These are phyloP conservation scores for Otolemur crassicaudatus DNA, from an alignment of 2,797 vertebrate genomes.

Conservation along the genomic window DNA sequence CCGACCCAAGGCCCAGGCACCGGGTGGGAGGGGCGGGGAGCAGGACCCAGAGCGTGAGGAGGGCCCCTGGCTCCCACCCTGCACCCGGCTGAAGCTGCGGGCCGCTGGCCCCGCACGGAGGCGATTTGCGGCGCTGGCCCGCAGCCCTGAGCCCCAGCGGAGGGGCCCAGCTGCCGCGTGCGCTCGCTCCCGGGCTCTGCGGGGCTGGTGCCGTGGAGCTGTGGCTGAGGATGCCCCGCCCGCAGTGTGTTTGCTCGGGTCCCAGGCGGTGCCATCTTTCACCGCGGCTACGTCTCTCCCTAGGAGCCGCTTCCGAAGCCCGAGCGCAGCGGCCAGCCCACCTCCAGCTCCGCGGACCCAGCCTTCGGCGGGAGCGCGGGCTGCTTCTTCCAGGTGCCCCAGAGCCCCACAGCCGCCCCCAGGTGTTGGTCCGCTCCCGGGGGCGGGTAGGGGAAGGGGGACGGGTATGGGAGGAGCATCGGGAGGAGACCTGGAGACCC, in stretches of 20 bases:
- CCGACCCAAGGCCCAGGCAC: fast-evolving
- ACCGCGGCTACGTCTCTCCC: fast-evolving
- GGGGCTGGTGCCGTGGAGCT: fast-evolving
- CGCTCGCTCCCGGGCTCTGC: too few species aligned
- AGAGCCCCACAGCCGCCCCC: too few species aligned
- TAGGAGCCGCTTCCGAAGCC: fast-evolving
- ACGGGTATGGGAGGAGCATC: not conserved
- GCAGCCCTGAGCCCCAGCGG: fast-evolving
- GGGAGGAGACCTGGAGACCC: fast-evolving
- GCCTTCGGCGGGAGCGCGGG: not conserved
- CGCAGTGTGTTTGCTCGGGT: fast-evolving
- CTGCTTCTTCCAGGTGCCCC: fast-evolving
- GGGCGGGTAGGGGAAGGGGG: fast-evolving
- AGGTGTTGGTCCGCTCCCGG: fast-evolving
- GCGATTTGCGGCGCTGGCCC: fast-evolving
- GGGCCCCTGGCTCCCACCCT: too few species aligned
- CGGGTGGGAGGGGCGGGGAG: too few species aligned
- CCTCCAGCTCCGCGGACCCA: fast-evolving
- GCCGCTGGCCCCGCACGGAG: fast-evolving
- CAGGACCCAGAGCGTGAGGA: fast-evolving
- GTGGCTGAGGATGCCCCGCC: fast-evolving
- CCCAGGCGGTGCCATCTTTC: not conserved
- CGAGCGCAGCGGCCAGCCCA: fast-evolving
- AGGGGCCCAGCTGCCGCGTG: fast-evolving
- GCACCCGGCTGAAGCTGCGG: fast-evolving